Percentiles rank a stretch among this genome's conserved stretches.
Conservation (phyloP, 2,113 vertebrate species). For the Pseudonaja textilis region DNA sequence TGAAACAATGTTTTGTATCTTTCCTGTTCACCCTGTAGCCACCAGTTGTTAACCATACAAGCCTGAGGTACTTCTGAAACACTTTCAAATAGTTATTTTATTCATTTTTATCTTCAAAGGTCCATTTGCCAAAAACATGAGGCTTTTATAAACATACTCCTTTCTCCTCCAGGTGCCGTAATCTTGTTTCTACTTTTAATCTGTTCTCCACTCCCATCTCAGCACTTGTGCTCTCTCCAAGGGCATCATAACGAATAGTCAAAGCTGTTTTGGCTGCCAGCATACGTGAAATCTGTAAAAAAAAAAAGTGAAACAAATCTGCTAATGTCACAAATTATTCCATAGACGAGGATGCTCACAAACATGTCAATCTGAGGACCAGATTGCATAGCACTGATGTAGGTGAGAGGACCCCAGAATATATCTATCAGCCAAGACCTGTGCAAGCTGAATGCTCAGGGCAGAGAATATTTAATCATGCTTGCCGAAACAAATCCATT, state of each 20-base stretch:
- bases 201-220: constrained; percentile 93
- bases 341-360: neutral
- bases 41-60: neutral
- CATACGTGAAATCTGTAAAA: constrained; percentile 89
- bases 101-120: neutral
- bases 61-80: neutral
- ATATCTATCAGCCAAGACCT: neutral
- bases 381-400: neutral
- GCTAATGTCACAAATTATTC: constrained; percentile 15
- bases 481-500: neutral
- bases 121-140: neutral
- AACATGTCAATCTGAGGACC: neutral
- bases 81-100: neutral
- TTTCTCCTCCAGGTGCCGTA: constrained; percentile 89
- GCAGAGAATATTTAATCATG: neutral
- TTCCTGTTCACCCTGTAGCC: neutral
- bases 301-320: constrained; percentile 34
- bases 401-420: neutral
- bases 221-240: constrained; percentile 89
- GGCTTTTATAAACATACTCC: constrained; percentile 75
- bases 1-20: neutral
- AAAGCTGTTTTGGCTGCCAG: constrained; percentile 91
- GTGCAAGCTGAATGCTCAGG: neutral
- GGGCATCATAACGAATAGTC: constrained; percentile 92
- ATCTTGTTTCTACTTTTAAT: constrained; percentile 87